Evolutionary conservation across 2,113 vertebrate species (phyloP).

Genomic region (Amblyornis subalaris): DNA sequence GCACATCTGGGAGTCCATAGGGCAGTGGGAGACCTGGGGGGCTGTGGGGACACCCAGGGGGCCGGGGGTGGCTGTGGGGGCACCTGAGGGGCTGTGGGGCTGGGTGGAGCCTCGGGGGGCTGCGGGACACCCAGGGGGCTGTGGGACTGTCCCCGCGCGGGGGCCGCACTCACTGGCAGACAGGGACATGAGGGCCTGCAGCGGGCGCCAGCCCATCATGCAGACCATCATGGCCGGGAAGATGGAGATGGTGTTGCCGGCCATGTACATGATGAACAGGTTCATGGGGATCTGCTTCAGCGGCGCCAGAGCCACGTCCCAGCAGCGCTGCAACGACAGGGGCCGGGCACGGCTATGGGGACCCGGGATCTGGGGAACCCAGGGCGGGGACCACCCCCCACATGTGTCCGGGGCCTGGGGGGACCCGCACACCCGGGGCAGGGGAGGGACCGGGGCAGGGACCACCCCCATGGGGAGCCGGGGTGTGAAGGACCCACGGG

Average conservation of each 20-base stretch:
- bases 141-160: rapidly evolving
- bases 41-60: background rate
- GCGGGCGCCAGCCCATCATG: constrained; percentile 99
- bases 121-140: rapidly evolving
- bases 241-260: constrained; percentile 97
- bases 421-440: background rate
- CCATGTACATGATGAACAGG: constrained; percentile 99
- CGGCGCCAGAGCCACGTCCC: constrained; percentile 93
- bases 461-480: too few relatives aligned
- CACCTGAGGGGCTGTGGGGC: too few relatives aligned
- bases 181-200: constrained; percentile 95
- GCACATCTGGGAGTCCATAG: rapidly evolving
- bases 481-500: background rate
- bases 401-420: background rate
- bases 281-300: constrained; percentile 99
- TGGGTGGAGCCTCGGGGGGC: background rate
- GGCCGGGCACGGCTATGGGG: rapidly evolving
- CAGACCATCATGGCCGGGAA: constrained; percentile 99
- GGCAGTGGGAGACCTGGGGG: background rate
- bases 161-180: constrained; percentile 87
- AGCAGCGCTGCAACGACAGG: constrained; percentile 81
- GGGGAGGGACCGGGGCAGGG: background rate
- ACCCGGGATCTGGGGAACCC: rapidly evolving
- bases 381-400: rapidly evolving
- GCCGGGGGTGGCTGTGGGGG: too few relatives aligned